Conservation (phyloP, 2,113 vertebrate species). For the Atractosteus spatula region DNA sequence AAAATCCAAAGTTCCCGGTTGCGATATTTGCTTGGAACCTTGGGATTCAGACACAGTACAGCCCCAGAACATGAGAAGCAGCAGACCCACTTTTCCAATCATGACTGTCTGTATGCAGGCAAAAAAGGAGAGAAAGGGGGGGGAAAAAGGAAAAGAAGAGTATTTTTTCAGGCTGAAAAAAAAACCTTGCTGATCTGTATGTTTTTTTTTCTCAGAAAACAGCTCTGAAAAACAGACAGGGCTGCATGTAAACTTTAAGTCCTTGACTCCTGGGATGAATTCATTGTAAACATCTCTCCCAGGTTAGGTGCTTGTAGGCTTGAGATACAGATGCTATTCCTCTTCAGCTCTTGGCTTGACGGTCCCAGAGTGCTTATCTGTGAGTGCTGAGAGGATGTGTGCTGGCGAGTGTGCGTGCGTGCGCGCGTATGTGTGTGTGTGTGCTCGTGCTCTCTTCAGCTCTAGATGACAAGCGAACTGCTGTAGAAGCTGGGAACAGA, state of each 20-base stretch:
- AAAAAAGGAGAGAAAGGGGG: slow-evolving; percentile 19
- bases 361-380: slow-evolving; percentile 8
- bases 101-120: slow-evolving; percentile 52
- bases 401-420: slow-evolving; percentile 10
- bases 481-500: slow-evolving; percentile 25
- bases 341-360: slow-evolving; percentile 34
- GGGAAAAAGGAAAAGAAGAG: slow-evolving; percentile 1
- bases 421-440: slow-evolving; percentile 21
- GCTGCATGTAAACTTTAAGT: slow-evolving; percentile 44
- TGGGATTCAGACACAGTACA: slow-evolving; percentile 57
- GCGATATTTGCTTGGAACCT: slow-evolving; percentile 41
- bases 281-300: slow-evolving; percentile 42
- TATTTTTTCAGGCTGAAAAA: background rate
- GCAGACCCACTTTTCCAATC: slow-evolving; percentile 57
- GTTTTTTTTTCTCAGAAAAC: background rate
- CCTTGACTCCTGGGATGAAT: slow-evolving; percentile 33
- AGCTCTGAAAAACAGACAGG: slow-evolving; percentile 29
- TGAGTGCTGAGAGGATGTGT: background rate
- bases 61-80: slow-evolving; percentile 66
- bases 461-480: slow-evolving; percentile 16
- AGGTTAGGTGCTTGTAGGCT: slow-evolving; percentile 35
- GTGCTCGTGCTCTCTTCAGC: slow-evolving; percentile 10
- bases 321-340: slow-evolving; percentile 30
- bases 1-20: slow-evolving; percentile 73
- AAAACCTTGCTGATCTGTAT: slow-evolving; percentile 5